These are phyloP conservation scores for Pantherophis guttatus DNA, from an alignment of 2,113 vertebrate species.

Conservation along the genomic window DNA sequence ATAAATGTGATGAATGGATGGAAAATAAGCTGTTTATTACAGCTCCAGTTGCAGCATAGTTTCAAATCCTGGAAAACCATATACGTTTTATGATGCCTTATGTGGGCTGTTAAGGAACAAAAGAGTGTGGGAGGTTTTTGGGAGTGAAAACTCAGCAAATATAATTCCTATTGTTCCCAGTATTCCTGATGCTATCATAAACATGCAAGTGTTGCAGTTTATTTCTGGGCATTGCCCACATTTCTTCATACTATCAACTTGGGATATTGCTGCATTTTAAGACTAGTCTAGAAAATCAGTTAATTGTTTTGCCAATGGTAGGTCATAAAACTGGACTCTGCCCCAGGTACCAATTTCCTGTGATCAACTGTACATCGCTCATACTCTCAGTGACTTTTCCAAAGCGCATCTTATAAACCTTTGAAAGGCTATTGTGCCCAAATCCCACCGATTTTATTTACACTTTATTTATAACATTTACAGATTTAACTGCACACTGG, in stretches of 20 bases:
- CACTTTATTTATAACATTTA: background rate
- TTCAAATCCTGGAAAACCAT: background rate
- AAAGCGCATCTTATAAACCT: background rate
- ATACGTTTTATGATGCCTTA: background rate
- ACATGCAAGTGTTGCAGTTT: background rate
- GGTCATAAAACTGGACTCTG: background rate
- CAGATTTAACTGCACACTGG: background rate
- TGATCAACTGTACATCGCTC: background rate
- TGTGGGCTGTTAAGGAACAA: background rate
- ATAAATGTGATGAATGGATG: background rate
- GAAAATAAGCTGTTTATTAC: background rate
- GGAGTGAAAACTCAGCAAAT: background rate
- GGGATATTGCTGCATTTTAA: background rate
- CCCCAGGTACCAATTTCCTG: background rate
- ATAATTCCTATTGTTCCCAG: background rate
- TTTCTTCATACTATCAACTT: background rate
- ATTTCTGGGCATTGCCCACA: background rate
- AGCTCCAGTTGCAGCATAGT: background rate
- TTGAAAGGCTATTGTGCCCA: background rate
- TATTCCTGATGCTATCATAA: background rate
- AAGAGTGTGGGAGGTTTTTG: background rate
- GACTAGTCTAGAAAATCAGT: background rate
- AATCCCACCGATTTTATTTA: background rate
- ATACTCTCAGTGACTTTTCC: background rate
- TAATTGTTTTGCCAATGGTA: background rate